Conservation (phyloP, 2,888 invertebrate genomes). For the Pachycephus smyrnensis region DNA sequence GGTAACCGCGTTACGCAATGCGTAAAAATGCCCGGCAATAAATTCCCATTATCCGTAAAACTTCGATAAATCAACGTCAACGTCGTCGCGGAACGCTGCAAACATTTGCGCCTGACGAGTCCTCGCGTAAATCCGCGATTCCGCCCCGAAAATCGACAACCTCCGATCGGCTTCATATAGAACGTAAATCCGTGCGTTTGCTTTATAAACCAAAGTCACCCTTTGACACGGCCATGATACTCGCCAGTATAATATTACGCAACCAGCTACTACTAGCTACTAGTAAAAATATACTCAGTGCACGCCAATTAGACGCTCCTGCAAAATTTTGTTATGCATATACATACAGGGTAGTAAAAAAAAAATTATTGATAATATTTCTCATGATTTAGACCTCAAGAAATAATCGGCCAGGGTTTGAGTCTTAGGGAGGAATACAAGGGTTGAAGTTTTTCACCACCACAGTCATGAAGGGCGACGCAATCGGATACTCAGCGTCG, state of each 20-base stretch:
- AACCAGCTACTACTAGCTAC: neutral
- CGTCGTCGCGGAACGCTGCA: constrained; percentile 23
- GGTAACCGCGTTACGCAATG: neutral
- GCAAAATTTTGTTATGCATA: too few species aligned
- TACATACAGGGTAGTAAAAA: neutral
- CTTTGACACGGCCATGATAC: neutral
- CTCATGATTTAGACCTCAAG: too few species aligned
- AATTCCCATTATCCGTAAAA: constrained; percentile 1
- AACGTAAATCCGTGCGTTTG: neutral
- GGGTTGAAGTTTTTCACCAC: neutral
- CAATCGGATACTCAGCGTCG: neutral
- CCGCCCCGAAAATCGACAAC: neutral
- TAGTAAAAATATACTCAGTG: neutral
- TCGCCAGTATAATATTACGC: neutral
- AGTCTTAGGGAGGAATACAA: neutral
- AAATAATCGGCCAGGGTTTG: neutral
- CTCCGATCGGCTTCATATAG: neutral
- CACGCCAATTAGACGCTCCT: neutral
- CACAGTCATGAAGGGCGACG: neutral
- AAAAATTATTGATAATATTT: neutral
- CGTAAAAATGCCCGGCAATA: constrained; percentile 7
- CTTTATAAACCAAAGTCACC: constrained; percentile 5
- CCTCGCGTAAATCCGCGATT: constrained; percentile 21
- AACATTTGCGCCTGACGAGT: constrained; percentile 38
- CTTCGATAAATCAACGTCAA: constrained; percentile 6